Base-by-base conservation (phyloP, 1,140 invertebrate genomes). In the Cepaea nemoralis region DNA sequence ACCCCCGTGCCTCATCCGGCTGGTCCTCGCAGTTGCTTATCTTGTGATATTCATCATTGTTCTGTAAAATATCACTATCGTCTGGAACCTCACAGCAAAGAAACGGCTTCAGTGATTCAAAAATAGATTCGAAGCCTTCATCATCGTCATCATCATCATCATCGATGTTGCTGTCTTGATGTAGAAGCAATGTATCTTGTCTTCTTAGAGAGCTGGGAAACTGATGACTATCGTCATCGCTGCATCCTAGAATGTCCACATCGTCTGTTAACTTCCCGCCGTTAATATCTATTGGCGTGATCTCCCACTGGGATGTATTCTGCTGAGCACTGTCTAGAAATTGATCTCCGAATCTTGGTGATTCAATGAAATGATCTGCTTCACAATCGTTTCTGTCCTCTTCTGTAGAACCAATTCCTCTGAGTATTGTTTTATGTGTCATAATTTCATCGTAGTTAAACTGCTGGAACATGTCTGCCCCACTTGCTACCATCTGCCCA, bases 121-220 rank as follows among this genome's bases (percentile, higher is more conserved):
- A 63, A 5, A 8, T 12, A 19, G 6, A 2, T 0, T 31, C 33
- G 16, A 6, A 6, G 0, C 10, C 5, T 1, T 63, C 59, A 5
- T 2, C 27, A 24, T 71, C 19, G 2, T 40, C 22, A 24, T 71
- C 37, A 6, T 39, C 35, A 10, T 71, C 69, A 8, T 45, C 40
- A 19, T 39, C 69, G 24, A 8, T 40, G 37, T 67, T n/a, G 27
- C 27, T n/a, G 27, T 67, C n/a, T n/a, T 12, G 8, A 10, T n/a
- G 10, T 10, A 71, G 69, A 39, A 40, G 1, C n/a, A 71, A n/a
- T 6, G 69, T 71, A 37, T 71, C 69, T 37, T 39, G 69, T 71
- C 40, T 39, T 27, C 69, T 71, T 24, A 71, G 31, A 5, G 69
- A 19, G 12, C 0, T 16, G n/a, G 35, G n/a, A 55, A 22, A 55